Evolutionary conservation across 2,888 invertebrate species (phyloP), one percentile per base, ranked within the genome.

Genomic region (Amphiduros pacificus): DNA sequence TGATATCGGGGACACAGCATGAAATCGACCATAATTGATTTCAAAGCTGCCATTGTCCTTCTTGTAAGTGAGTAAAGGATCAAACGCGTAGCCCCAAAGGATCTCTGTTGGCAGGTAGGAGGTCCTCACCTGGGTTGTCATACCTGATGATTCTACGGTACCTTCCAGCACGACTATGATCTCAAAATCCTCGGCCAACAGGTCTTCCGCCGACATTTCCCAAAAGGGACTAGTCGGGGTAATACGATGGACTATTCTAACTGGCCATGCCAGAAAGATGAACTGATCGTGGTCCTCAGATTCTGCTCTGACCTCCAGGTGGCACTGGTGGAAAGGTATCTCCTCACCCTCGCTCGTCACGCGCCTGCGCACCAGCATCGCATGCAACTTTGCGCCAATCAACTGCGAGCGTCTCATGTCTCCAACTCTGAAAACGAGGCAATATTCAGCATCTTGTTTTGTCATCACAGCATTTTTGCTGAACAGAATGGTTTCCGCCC

Each of bases 211-310:
- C 11, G 64, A 64, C 53, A 69, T 40, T n/a, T 65, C 59, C 62
- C 62, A 69, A 20, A 69, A 55, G 1, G 69, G 69, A 48, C 65
- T 65, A 50, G 36, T 55, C 20, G 40, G 40, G 41, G 53, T 58
- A 26, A 69, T 69, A 6, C 52, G 27, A 44, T 69, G 69, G 27
- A 93, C 94, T 67, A 97, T 91, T 28, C 93, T 94, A 75, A 93
- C 94, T 1, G 97, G 97, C 97, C 97, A 97, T 75, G 97, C 94
- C 82, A 98, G 93, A 86, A 97, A 94, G 68, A 97, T 88, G 60
- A 93, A 88, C 82, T 96, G 94, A 77, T 93, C 92, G 32, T 58
- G 36, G 77, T 93, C 92, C 17, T 90, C 91, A 74, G 62, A 60
- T 26, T 93, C 93, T 0, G 93, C 93, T 73, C 94, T 93, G 49